Evolutionary conservation across 2,113 vertebrate species (phyloP).

Genomic region (Marcusenius ussheri): DNA sequence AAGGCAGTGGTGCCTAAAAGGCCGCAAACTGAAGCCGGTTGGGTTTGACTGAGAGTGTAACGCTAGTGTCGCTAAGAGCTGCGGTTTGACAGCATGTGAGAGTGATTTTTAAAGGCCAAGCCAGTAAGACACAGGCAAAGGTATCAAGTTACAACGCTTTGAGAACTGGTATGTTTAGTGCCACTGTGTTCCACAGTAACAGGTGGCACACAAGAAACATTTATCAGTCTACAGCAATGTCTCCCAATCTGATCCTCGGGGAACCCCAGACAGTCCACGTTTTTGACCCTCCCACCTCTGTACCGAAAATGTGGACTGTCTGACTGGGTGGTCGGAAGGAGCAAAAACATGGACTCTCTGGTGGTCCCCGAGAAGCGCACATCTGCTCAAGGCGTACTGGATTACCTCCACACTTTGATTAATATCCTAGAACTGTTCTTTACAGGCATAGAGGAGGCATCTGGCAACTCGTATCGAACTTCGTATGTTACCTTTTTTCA

Average conservation of each 20-base stretch:
- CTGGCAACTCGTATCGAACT: not conserved
- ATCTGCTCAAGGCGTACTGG: not conserved
- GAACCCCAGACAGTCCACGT: not conserved
- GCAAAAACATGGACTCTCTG: not conserved
- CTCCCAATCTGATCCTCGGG: not conserved
- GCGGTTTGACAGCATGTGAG: not conserved
- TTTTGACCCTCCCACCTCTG: not conserved
- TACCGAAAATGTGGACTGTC: not conserved
- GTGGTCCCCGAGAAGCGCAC: not conserved
- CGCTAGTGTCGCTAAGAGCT: not conserved
- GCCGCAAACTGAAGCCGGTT: not conserved
- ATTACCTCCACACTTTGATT: not conserved
- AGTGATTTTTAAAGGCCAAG: not conserved
- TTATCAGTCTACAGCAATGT: not conserved
- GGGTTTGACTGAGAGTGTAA: not conserved
- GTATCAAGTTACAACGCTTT: not conserved
- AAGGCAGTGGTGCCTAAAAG: not conserved
- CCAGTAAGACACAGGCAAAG: not conserved
- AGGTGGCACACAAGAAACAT: not conserved
- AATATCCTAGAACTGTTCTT: not conserved
- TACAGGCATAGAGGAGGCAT: not conserved
- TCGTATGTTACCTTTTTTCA: not conserved
- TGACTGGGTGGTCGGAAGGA: not conserved
- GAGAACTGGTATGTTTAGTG: not conserved
- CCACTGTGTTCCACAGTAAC: not conserved